These are phyloP conservation scores for Heliconius hortense DNA, from an alignment of 2,888 invertebrate genomes.

Conservation along the genomic window DNA sequence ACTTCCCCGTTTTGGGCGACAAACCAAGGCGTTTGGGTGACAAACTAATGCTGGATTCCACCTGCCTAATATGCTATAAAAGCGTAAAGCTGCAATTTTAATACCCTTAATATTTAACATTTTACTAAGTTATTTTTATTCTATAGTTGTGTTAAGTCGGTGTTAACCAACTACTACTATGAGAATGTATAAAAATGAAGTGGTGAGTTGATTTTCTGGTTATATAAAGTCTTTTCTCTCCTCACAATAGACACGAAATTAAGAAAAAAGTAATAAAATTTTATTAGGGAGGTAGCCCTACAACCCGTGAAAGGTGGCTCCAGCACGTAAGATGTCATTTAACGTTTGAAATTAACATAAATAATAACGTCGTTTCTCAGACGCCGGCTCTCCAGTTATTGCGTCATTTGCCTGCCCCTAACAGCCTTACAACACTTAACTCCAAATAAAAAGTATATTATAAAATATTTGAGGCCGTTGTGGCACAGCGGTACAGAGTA, in stretches of 20 bases:
- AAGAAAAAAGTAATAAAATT: constrained; percentile 3
- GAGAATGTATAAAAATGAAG: too few relatives aligned
- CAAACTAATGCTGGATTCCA: too few relatives aligned
- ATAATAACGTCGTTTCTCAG: constrained; percentile 79
- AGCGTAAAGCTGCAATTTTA: too few relatives aligned
- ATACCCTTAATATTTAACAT: too few relatives aligned
- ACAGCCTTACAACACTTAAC: constrained; percentile 71
- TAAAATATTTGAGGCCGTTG: constrained; percentile 52
- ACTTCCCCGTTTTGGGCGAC: too few relatives aligned
- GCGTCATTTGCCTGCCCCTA: constrained; percentile 75
- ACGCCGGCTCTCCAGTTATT: constrained; percentile 57
- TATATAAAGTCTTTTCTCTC: too few relatives aligned
- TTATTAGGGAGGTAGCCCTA: constrained; percentile 49
- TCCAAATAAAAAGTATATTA: constrained; percentile 75
- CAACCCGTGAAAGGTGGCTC: constrained; percentile 56
- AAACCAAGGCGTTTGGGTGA: too few relatives aligned
- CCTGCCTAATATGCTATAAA: too few relatives aligned
- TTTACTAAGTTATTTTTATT: too few relatives aligned
- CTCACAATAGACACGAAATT: neutral
- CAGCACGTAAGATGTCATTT: constrained; percentile 78
- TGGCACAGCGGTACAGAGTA: accelerated
- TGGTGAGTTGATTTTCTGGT: too few relatives aligned
- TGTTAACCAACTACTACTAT: too few relatives aligned
- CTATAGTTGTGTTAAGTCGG: too few relatives aligned
- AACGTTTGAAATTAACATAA: constrained; percentile 79